Percentiles rank a stretch among this genome's conserved stretches.
Evolutionary conservation across 2,888 invertebrate species (phyloP).

Genomic region (Odontomyia ornata): DNA sequence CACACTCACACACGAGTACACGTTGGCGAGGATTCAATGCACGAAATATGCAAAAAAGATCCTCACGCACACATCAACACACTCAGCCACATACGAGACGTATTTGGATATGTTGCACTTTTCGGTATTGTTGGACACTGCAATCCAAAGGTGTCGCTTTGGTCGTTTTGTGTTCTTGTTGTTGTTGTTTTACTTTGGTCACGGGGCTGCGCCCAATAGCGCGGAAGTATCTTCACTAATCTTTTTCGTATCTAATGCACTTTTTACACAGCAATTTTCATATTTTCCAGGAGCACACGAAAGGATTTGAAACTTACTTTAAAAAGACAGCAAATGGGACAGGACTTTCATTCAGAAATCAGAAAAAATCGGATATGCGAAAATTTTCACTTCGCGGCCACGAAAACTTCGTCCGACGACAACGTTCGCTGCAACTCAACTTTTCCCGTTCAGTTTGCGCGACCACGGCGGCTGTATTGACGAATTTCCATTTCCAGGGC

Average conservation of each 20-base stretch:
- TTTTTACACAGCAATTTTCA: neutral
- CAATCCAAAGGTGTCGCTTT: neutral
- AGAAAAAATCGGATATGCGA: neutral
- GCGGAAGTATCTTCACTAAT: too few species aligned
- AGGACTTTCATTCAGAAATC: slow-evolving; percentile 4
- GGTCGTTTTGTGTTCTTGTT: slow-evolving; percentile 4
- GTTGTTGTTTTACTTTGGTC: slow-evolving; percentile 3
- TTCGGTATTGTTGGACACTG: neutral
- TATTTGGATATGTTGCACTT: slow-evolving; percentile 34
- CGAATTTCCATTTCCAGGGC: neutral
- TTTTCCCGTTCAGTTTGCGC: neutral
- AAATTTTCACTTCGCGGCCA: slow-evolving; percentile 11
- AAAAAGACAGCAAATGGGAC: neutral
- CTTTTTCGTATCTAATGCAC: neutral
- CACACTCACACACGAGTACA: neutral
- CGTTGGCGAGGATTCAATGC: neutral
- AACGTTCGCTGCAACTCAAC: slow-evolving; percentile 39
- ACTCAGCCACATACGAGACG: neutral
- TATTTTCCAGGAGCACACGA: neutral
- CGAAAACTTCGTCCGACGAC: slow-evolving; percentile 28
- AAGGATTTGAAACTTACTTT: neutral
- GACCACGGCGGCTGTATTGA: slow-evolving; percentile 9
- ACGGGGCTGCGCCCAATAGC: slow-evolving; percentile 20
- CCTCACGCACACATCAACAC: slow-evolving; percentile 5
- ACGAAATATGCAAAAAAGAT: neutral